Evolutionary conservation across 2,113 vertebrate species (phyloP).

Genomic region (Myotis davidii): DNA sequence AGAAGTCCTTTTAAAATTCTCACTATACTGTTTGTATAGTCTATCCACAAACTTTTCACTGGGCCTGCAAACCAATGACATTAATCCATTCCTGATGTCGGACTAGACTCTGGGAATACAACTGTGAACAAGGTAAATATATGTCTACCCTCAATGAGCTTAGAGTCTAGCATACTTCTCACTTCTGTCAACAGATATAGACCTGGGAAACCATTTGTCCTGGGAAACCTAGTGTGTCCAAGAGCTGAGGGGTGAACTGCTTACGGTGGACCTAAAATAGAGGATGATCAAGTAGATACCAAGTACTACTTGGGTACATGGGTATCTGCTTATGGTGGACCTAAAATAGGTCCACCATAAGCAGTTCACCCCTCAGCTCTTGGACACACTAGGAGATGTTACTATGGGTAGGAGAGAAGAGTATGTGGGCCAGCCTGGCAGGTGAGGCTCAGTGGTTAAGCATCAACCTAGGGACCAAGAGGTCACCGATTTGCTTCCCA

Average conservation of each 20-base stretch:
- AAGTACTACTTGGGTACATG: no score
- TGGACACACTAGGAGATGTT: neutral
- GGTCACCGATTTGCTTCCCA: no score
- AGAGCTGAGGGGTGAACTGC: accelerated
- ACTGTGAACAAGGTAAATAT: neutral
- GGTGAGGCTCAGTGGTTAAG: no score
- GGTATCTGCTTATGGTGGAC: neutral
- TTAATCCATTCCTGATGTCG: neutral
- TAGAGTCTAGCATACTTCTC: neutral
- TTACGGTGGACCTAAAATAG: neutral
- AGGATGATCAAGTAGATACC: neutral
- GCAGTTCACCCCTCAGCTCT: accelerated
- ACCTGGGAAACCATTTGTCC: neutral
- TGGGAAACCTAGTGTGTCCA: neutral
- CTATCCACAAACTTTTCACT: neutral
- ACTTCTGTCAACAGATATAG: neutral
- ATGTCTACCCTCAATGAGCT: neutral
- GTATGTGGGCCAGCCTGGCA: neutral
- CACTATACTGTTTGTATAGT: neutral
- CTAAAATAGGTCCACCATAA: neutral
- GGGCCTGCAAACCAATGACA: neutral
- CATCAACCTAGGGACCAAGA: no score
- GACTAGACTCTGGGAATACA: neutral
- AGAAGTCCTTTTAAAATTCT: neutral
- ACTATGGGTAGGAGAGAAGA: no score